Evolutionary conservation across 1,140 invertebrate species (phyloP), one percentile per base, ranked within the genome.

Genomic region (Mactra quadrangularis): DNA sequence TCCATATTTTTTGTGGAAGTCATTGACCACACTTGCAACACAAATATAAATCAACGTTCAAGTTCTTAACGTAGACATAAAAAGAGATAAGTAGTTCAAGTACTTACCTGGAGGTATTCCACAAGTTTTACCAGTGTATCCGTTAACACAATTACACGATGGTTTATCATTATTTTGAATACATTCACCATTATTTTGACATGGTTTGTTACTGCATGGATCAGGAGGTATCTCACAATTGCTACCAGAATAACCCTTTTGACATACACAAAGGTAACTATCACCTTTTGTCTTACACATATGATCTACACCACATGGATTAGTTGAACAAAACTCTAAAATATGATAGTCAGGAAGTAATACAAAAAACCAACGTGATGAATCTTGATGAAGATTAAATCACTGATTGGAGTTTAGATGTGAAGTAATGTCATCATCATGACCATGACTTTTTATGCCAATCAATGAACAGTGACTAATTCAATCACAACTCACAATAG

Each of bases 71-170:
- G n/a, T n/a, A n/a, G n/a, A n/a, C n/a, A n/a, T n/a, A n/a, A n/a
- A n/a, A n/a, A n/a, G n/a, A n/a, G n/a, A n/a, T n/a, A n/a, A n/a
- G n/a, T n/a, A n/a, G n/a, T n/a, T 9, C 17, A 53, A 53, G 38
- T 41, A 41, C 38, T 41, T 7, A 57, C 55, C 55, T 25, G 27
- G 55, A 27, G 2, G 7, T 11, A 57, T 57, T 7, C 27, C 55
- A 57, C 55, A 57, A 2, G 55, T 57, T 27, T 22, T 27, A 2
- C 55, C 55, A 57, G n/a, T 57, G 55, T 27, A 57, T 22, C 55
- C 55, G 27, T 57, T 27, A 29, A 57, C 27, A 57, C 55, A 57
- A 19, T 22, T 29, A 29, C 55, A 57, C 9, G 15, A 13, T 11
- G 27, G 27, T 1, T 27, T 13, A 25, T 57, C 55, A 2, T 22